These are phyloP conservation scores for Hippocampus abdominalis DNA, from an alignment of 2,113 vertebrate species.

Conservation along the genomic window DNA sequence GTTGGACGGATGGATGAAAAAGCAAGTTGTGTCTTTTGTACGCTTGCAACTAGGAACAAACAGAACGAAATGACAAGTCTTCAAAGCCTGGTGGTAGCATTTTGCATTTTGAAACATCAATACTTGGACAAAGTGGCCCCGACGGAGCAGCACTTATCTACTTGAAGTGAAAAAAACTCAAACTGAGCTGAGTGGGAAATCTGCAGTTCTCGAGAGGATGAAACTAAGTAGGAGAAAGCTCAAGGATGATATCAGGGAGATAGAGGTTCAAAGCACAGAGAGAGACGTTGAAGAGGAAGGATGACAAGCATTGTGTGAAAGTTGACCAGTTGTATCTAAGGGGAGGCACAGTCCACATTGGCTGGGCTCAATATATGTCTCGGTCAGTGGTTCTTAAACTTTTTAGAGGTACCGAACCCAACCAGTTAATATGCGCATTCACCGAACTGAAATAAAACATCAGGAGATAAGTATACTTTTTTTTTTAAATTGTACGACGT, in stretches of 20 bases:
- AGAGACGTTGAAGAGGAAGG: slow-evolving; percentile 15
- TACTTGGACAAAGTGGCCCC: slow-evolving; percentile 1
- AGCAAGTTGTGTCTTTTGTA: neutral
- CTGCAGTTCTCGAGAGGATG: slow-evolving; percentile 6
- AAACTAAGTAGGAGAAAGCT: slow-evolving; percentile 25
- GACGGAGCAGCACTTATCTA: slow-evolving; percentile 10
- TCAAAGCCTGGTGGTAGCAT: neutral
- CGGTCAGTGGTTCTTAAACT: too few relatives aligned
- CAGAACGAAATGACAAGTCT: neutral
- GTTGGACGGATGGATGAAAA: neutral
- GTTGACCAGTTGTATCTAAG: slow-evolving; percentile 14
- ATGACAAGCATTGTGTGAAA: slow-evolving; percentile 14
- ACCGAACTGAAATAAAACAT: too few relatives aligned
- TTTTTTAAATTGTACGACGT: too few relatives aligned
- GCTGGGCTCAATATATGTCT: slow-evolving; percentile 39
- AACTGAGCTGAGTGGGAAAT: slow-evolving; percentile 21
- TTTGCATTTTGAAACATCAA: neutral
- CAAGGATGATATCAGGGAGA: slow-evolving; percentile 5
- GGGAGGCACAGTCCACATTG: slow-evolving; percentile 9
- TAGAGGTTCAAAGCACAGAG: slow-evolving; percentile 5
- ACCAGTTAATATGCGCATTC: too few relatives aligned
- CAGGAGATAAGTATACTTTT: too few relatives aligned
- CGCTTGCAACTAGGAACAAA: neutral
- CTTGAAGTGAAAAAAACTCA: slow-evolving; percentile 17
- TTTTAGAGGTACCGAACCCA: too few relatives aligned